Evolutionary conservation across 2,113 vertebrate species (phyloP), one percentile per base, ranked within the genome.

Genomic region (Lutjanus erythropterus): DNA sequence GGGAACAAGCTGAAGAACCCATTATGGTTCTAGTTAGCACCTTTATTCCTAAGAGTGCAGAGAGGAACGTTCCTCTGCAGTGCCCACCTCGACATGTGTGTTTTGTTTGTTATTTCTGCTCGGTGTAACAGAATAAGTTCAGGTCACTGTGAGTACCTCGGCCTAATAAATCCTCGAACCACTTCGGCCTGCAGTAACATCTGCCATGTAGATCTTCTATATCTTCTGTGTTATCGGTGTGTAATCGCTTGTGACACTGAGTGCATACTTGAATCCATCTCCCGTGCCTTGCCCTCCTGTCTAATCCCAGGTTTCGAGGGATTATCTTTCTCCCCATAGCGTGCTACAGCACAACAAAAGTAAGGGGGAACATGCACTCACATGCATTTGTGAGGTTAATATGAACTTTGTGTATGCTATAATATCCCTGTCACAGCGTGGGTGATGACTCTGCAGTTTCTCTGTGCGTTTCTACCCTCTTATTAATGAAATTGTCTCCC

Each of bases 401-500:
- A 41, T 69, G 41, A 69, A 71, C 68, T 75, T 71, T 64, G 23
- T 79, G 73, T 74, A 58, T 71, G 44, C 46, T 78, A 69, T 83
- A 81, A 78, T 86, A 83, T 80, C 50, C 71, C 58, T 70, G 67
- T 77, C 75, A 58, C 60, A 69, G 46, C 25, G 31, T 39, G 67
- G 46, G 44, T 75, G 88, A 75, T 87, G 86, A 85, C 49, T 85
- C 80, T 75, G 86, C 86, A 90, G 59, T 80, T 86, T 83, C 31
- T 33, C 64, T 12, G 14, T 53, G 56, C 19, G 10, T 84, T 76
- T 86, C 76, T 70, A 84, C 76, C 79, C 91, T 86, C 44, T 89
- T 90, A 90, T 93, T 91, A 89, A 92, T 91, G 52, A 83, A 90
- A 92, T 60, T 66, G 77, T 76, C 77, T 86, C 35, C 75, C 39